Base-by-base conservation (phyloP, 2,113 vertebrate species). In the Melierax canorus region DNA sequence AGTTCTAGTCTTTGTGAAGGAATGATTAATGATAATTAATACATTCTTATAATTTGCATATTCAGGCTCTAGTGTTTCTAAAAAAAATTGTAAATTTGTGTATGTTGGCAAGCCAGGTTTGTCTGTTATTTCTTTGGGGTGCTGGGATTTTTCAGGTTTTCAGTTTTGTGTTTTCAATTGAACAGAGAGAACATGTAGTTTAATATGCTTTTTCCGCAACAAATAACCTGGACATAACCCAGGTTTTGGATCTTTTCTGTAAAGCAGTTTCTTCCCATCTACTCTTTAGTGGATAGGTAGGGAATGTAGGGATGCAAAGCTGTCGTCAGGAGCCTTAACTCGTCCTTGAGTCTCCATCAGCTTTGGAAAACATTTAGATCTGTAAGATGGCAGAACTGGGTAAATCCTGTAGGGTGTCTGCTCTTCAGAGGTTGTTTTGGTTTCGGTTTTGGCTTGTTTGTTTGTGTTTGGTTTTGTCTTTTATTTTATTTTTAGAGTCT, bases 1-100 rank as follows among this genome's bases (percentile, higher is more conserved):
- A 97, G 96, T 96, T 96, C 92, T 81, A 95, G 92, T 96, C 95
- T 95, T 98, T 97, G 93, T 98, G 97, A 97, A 97, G 96, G 96
- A 96, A 97, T 97, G 96, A 97, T 96, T 98, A 98, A 98, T 98
- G 98, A 97, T 98, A 98, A 98, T 98, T 97, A 96, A 97, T 96
- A 95, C 89, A 90, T 97, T 90, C 86, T 90, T 94, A 80, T 43
- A 69, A 98, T 98, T 98, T 98, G 92, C 96, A 97, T 98, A 96
- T 95, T 96, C 93, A 81, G 69, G 59, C 92, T 97, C n/a, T 50
- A 91, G 39, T 83, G 63, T 97, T 97, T 91, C 95, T 82, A 23
- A 94, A 92, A 93, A 50, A 95, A 87, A 95, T 72, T 30, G 58
- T 60, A 10, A 32, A 78, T 96, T 93, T 97, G 79, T 95, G 16